Evolutionary conservation across 2,113 vertebrate genomes (phyloP), one percentile per base, ranked within the genome.

Genomic region (Speoplatyrhinus poulsoni): DNA sequence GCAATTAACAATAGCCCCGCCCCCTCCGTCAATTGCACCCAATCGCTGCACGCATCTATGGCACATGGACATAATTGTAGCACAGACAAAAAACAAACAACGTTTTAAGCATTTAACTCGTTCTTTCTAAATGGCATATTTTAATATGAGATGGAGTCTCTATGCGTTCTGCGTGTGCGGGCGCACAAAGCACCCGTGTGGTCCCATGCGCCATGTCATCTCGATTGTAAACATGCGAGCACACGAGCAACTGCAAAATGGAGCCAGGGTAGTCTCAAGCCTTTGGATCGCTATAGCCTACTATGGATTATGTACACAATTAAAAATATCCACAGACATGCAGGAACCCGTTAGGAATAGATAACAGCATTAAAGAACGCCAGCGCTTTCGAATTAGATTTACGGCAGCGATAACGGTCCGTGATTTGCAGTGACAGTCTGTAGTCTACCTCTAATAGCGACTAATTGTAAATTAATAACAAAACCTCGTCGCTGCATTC

Each of bases 21-120:
- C 94, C 93, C 87, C 81, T 92, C 84, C 82, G 91, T 94, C 83
- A 89, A 79, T 84, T 88, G 76, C 91, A 88, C 83, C 94, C 96
- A 94, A 94, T 93, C 88, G 76, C 89, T 65, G 88, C 69, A 68
- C 85, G 58, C 79, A 83, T 72, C 60, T 70, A 81, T 89, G 86
- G 84, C 84, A 87, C 90, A 94, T 94, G 91, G 84, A 86, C 90
- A 89, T 81, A 90, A 90, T 92, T 90, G 70, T 75, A 50, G 80
- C 81, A 13, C 70, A 71, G 48, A 91, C 76, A 69, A 86, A 88
- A 84, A 88, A 83, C 80, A 87, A 81, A 85, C 19, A 19, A 65
- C 58, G 32, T 58, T 63, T 12, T 67, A 65, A 73, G 54, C 36
- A 6, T 41, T 41, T 41, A 41, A 8, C 36, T 5, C 36, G 36